Conservation (phyloP, 2,113 vertebrate genomes). For the Danionella cerebrum region DNA sequence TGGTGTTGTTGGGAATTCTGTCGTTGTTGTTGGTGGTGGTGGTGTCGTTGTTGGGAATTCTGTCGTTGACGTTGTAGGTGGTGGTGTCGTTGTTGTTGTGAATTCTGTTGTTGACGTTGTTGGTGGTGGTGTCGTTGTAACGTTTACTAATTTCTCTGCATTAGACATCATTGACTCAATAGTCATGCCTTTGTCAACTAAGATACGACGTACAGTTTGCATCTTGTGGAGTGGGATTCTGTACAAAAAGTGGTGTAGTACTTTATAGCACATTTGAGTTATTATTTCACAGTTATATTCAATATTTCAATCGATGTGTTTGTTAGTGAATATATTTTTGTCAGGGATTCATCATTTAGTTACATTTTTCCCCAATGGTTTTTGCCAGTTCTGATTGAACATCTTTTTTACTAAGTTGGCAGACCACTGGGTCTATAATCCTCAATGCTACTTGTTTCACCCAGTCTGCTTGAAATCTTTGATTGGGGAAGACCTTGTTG, state of each 20-base stretch:
- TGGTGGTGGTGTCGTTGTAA: background rate
- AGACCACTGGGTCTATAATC: too few relatives aligned
- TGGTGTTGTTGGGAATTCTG: background rate
- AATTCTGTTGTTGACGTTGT: background rate
- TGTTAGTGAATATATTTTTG: too few relatives aligned
- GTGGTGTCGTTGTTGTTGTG: too few relatives aligned
- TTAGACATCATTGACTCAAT: slow-evolving; percentile 48
- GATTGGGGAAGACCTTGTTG: too few relatives aligned
- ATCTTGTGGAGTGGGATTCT: slow-evolving; percentile 72
- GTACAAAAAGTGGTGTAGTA: background rate
- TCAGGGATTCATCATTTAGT: too few relatives aligned
- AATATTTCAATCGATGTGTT: too few relatives aligned
- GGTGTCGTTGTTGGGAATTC: background rate
- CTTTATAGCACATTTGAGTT: background rate
- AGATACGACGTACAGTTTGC: slow-evolving; percentile 45
- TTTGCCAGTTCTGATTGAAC: too few relatives aligned
- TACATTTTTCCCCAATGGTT: too few relatives aligned
- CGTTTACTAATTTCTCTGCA: background rate
- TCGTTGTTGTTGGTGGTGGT: background rate
- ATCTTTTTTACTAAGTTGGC: too few relatives aligned
- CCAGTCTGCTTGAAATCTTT: too few relatives aligned
- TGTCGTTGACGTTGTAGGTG: background rate
- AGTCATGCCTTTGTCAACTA: slow-evolving; percentile 54
- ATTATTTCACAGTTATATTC: background rate
- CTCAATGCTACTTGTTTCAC: too few relatives aligned